A percentile compares a stretch with the other conserved stretches of the same genome.
These are phyloP conservation scores for Apamea monoglypha DNA, from an alignment of 2,888 invertebrate species.

Conservation along the genomic window DNA sequence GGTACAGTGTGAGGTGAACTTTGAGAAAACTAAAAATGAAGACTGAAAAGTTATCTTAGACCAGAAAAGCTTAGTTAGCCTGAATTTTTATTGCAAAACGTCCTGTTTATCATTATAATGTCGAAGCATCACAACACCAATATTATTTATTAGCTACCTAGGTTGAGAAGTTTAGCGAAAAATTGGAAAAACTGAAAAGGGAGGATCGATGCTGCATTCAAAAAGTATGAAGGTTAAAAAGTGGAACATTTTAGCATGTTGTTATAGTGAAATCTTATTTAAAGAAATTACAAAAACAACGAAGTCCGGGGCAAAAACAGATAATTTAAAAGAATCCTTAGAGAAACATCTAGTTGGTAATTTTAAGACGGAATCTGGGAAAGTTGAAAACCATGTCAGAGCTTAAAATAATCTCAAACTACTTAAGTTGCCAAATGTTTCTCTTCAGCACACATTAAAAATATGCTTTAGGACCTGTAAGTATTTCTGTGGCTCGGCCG, in stretches of 20 bases:
- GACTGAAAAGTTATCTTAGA: not conserved
- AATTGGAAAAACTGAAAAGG: not conserved
- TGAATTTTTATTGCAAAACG: not conserved
- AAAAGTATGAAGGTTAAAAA: not conserved
- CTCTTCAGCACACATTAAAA: conserved; percentile 62
- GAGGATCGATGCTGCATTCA: not conserved
- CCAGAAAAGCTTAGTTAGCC: not conserved
- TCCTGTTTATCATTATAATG: not conserved
- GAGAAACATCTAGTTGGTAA: conserved; percentile 4
- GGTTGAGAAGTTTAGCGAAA: not conserved
- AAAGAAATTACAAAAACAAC: not conserved
- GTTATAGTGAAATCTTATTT: not conserved
- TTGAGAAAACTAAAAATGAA: not conserved
- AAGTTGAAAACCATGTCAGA: conserved; percentile 27
- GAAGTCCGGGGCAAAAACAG: not conserved
- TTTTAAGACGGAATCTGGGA: conserved; percentile 2
- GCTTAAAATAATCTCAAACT: conserved; percentile 53
- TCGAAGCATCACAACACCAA: not conserved
- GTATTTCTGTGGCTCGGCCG: conserved; percentile 75
- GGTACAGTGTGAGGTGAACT: no score
- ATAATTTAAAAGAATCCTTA: conserved; percentile 8
- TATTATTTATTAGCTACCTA: not conserved
- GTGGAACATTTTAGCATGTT: not conserved
- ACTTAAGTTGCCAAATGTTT: conserved; percentile 56
- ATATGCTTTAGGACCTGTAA: conserved; percentile 71